Conservation (phyloP, 92 coral and sea anemone genomes). For the Heliopora coerulea region DNA sequence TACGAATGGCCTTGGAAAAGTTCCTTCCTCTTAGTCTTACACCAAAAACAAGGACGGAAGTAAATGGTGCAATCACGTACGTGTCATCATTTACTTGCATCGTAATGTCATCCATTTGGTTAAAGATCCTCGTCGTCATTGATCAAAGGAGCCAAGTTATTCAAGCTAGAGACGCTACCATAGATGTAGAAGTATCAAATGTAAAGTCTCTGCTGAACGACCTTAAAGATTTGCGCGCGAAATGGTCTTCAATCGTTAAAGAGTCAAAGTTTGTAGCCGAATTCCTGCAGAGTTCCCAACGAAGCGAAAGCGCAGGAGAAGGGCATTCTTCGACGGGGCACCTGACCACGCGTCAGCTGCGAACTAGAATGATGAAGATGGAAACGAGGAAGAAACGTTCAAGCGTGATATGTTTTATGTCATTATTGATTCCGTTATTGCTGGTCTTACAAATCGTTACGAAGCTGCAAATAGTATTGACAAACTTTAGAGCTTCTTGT, state of each 20-base stretch:
- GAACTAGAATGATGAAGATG: no score
- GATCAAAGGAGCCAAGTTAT: slow-evolving; percentile 20
- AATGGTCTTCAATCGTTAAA: not conserved
- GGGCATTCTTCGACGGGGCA: not conserved
- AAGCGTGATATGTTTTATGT: no score
- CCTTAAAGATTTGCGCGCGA: slow-evolving; percentile 2
- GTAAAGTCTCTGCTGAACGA: slow-evolving; percentile 1
- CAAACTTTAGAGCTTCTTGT: no score
- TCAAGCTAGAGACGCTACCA: slow-evolving; percentile 4
- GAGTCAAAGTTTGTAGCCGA: not conserved
- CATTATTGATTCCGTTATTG: no score
- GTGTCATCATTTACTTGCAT: no score
- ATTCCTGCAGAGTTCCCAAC: not conserved
- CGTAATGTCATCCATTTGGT: slow-evolving; percentile 22
- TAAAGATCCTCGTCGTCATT: not conserved
- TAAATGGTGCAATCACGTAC: not conserved
- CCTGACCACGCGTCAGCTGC: no score
- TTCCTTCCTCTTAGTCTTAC: slow-evolving; percentile 5
- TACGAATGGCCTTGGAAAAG: slow-evolving; percentile 8
- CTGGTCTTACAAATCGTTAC: no score
- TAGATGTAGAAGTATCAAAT: not conserved
- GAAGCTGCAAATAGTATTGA: no score
- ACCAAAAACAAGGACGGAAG: not conserved
- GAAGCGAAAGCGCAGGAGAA: not conserved
- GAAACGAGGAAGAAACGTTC: no score